Conservation (phyloP, 2,113 vertebrate species). For the Grus americana region DNA sequence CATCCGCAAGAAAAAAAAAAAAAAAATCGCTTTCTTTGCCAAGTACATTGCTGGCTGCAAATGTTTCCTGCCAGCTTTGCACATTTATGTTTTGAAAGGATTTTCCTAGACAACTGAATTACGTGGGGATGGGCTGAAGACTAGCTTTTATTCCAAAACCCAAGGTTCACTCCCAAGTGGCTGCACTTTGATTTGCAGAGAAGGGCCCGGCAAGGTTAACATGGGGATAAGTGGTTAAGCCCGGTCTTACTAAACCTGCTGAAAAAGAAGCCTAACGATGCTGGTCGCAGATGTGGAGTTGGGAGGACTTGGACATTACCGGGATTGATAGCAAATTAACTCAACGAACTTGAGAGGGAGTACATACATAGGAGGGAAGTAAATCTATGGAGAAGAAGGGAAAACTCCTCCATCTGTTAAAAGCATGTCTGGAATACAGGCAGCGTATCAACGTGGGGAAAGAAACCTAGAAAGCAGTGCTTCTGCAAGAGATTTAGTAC, state of each 20-base stretch:
- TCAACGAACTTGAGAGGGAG: not conserved
- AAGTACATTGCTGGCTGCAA: conserved; percentile 41
- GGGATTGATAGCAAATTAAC: not conserved
- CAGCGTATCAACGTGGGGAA: not conserved
- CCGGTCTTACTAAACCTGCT: not conserved
- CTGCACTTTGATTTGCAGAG: not conserved
- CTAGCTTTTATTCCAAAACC: not conserved
- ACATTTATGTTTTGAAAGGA: not conserved
- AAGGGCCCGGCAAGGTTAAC: not conserved
- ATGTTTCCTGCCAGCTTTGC: not conserved
- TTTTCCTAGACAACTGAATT: not conserved
- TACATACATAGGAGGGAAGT: not conserved
- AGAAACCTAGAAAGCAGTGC: conserved; percentile 21
- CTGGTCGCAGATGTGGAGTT: not conserved
- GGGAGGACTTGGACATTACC: not conserved
- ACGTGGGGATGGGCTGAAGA: not conserved
- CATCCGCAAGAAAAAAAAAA: not conserved
- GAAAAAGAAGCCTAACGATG: not conserved
- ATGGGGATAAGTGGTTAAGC: not conserved
- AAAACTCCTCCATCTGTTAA: not conserved
- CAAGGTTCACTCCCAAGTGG: not conserved
- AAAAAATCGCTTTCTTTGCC: not conserved
- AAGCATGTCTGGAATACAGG: not conserved
- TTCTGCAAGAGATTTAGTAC: not conserved
- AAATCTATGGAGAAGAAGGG: not conserved